Conservation (phyloP, 2,113 vertebrate genomes). For the Oxyruncus cristatus region DNA sequence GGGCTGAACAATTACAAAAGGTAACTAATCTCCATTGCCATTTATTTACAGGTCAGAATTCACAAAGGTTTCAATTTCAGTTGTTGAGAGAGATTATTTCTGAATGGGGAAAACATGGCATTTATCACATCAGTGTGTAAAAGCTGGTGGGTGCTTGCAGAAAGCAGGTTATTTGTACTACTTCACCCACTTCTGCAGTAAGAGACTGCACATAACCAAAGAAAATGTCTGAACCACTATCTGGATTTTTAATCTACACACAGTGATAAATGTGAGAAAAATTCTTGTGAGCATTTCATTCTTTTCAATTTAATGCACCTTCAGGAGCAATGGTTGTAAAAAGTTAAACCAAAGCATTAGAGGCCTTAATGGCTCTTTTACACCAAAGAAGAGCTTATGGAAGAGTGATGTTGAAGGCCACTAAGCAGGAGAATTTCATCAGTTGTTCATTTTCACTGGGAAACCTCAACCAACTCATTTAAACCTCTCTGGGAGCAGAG, state of each 20-base stretch:
- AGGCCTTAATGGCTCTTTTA: neutral
- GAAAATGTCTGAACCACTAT: neutral
- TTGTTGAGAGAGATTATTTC: neutral
- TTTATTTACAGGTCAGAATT: conserved; percentile 48
- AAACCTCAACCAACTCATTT: neutral
- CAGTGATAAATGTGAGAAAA: neutral
- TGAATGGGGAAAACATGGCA: neutral
- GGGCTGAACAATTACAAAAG: neutral
- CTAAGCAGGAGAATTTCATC: neutral
- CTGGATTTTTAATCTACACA: neutral
- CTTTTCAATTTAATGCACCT: neutral
- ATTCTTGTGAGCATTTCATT: neutral
- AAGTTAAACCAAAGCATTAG: neutral
- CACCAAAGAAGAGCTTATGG: neutral
- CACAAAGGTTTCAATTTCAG: neutral
- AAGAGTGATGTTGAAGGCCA: neutral
- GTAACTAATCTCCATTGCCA: neutral
- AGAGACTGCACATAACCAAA: neutral
- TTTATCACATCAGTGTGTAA: neutral
- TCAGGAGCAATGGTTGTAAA: neutral
- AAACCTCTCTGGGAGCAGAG: neutral
- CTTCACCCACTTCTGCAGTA: neutral
- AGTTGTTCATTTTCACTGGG: neutral
- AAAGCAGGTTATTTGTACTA: neutral
- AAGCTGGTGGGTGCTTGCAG: neutral